Conservation (phyloP, 1,140 invertebrate genomes). For the Mya arenaria region DNA sequence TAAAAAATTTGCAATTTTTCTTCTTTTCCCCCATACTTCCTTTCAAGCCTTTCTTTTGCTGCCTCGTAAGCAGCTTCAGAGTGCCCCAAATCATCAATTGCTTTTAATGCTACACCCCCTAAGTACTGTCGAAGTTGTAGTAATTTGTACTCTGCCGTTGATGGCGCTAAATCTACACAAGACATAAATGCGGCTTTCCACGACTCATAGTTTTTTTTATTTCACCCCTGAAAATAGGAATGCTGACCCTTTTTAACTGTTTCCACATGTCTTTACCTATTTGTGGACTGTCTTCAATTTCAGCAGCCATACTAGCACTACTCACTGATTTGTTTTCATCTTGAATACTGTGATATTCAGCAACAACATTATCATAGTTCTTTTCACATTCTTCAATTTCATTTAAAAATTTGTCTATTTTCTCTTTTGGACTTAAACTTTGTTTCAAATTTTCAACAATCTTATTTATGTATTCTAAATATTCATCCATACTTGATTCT, state of each 20-base stretch:
- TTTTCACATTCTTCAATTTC: too few species aligned
- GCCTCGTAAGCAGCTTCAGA: neutral
- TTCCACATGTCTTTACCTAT: neutral
- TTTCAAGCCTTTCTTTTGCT: slow-evolving; percentile 21
- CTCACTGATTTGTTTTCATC: too few species aligned
- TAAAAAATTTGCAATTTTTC: neutral
- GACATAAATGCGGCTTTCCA: slow-evolving; percentile 11
- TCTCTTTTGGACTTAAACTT: too few species aligned
- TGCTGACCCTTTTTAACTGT: neutral
- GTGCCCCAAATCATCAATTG: slow-evolving; percentile 7
- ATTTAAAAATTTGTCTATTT: too few species aligned
- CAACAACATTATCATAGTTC: too few species aligned
- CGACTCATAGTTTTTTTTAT: neutral
- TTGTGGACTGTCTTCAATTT: too few species aligned
- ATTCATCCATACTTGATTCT: too few species aligned
- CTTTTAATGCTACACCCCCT: neutral
- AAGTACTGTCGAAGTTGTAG: slow-evolving; percentile 8
- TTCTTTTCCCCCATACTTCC: neutral
- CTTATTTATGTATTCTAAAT: too few species aligned
- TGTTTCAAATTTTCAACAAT: too few species aligned
- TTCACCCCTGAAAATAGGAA: slow-evolving; percentile 3
- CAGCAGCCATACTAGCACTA: too few species aligned
- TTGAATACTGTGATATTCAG: too few species aligned
- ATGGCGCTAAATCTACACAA: slow-evolving; percentile 7
- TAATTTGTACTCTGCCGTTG: neutral